phyloP scores from a whole-genome alignment of 2,113 vertebrate genomes.

The Numida meleagris region DNA sequence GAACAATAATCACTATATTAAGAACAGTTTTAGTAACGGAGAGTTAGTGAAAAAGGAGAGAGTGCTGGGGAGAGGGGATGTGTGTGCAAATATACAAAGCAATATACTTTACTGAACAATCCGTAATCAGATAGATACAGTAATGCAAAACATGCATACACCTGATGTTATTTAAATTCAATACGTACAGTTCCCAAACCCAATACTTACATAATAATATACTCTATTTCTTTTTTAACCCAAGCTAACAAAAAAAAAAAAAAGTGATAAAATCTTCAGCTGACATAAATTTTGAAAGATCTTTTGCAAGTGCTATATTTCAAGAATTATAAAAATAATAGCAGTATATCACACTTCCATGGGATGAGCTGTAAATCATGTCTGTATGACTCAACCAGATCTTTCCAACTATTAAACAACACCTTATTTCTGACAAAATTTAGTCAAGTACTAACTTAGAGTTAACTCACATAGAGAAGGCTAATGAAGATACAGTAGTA shows the following conservation, averaged over 20 bases:
- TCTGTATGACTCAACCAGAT: neutral
- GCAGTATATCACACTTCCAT: neutral
- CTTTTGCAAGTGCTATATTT: neutral
- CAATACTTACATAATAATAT: neutral
- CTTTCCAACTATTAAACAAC: neutral
- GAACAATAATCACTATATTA: neutral
- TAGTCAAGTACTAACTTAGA: neutral
- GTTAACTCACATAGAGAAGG: neutral
- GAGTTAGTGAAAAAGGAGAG: accelerated
- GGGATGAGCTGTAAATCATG: neutral
- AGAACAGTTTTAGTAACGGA: neutral
- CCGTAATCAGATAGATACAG: neutral
- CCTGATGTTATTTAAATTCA: neutral
- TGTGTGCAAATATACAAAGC: neutral
- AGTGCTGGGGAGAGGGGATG: neutral
- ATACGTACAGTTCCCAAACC: neutral
- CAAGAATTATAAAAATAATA: neutral
- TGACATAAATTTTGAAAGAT: neutral
- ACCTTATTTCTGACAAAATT: neutral
- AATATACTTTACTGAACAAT: neutral
- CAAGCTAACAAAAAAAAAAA: neutral
- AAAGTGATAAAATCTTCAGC: neutral
- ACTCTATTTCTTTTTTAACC: neutral
- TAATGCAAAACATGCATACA: neutral
- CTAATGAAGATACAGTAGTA: neutral